Evolutionary conservation across 2,797 vertebrate genomes (phyloP).

Genomic region (Epinephelus coioides): DNA sequence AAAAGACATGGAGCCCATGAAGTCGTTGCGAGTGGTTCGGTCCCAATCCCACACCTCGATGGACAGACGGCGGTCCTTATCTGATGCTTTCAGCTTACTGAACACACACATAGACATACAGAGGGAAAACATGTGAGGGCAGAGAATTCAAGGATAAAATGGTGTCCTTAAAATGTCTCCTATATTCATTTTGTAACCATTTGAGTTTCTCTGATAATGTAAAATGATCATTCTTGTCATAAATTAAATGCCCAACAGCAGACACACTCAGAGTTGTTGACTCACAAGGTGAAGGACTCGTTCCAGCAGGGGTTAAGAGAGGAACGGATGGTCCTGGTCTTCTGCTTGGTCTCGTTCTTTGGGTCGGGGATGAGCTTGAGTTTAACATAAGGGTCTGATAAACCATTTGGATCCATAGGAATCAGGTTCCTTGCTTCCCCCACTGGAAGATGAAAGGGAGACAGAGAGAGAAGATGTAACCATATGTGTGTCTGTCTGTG

Average conservation of each 20-base stretch:
- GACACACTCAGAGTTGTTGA: slow-evolving; percentile 44
- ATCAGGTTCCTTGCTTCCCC: slow-evolving; percentile 97
- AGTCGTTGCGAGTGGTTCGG: slow-evolving; percentile 96
- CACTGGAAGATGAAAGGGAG: slow-evolving; percentile 83
- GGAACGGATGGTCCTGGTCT: slow-evolving; percentile 97
- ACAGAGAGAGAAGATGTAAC: background rate
- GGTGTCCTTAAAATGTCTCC: background rate
- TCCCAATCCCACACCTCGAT: slow-evolving; percentile 99
- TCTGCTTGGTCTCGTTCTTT: slow-evolving; percentile 98
- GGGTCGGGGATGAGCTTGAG: slow-evolving; percentile 98
- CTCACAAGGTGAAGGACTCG: slow-evolving; percentile 96
- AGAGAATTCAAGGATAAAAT: background rate
- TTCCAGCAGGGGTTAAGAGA: slow-evolving; percentile 98
- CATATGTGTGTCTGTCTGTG: background rate
- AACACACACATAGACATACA: slow-evolving; percentile 16
- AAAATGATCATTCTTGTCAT: background rate
- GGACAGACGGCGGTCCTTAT: slow-evolving; percentile 96
- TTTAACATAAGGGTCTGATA: slow-evolving; percentile 97
- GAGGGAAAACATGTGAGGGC: background rate
- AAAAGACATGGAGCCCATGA: slow-evolving; percentile 99
- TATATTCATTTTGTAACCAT: background rate
- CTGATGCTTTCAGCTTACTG: slow-evolving; percentile 94
- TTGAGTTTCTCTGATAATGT: background rate
- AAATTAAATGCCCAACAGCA: background rate
- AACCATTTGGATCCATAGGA: slow-evolving; percentile 98